Base-by-base conservation (phyloP, 2,113 vertebrate genomes). In the Lonchura striata region DNA sequence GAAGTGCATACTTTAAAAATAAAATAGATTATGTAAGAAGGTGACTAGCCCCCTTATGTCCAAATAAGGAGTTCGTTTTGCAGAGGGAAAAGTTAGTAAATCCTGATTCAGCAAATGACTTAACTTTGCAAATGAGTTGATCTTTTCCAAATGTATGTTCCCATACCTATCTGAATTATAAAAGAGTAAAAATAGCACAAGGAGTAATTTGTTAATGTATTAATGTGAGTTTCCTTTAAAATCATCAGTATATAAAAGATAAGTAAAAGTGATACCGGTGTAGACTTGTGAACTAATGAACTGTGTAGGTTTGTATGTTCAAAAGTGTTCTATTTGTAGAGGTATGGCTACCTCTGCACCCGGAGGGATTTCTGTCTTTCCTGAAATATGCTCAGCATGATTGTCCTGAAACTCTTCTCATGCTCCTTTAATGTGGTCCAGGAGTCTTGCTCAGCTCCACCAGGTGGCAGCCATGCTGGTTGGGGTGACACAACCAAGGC, bases 391-490 rank as follows among this genome's bases (percentile, higher is more conserved):
- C 23, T 63, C 19, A 49, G 28, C 37, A 10, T 52, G 35, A 22
- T 64, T 76, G 18, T 39, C 35, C 22, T 64, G 42, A 61, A 72
- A 65, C 5, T 18, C 13, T 46, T 82, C 4, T 28, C 19, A 8
- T 25, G 11, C 22, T 68, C 16, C 16, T 47, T 47, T 75, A 8
- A 16, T 83, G 13, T 60, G 9, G 13, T 30, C 17, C 5, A 4
- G 24, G 56, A n/a, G 22, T 75, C 39, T 56, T 56, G 25, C 25
- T 69, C 27, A 17, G 11, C 11, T 75, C 19, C 2, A 0, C 17
- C 0, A 1, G 17, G 2, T 3, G 3, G 1, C 81, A 13, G 24
- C 13, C 25, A 6, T 60, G 18, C 27, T 3, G 2, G 3, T 50
- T 5, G 3, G 10, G 10, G 5, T 76, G 47, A 22, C 15, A 41